Evolutionary conservation across 2,113 vertebrate genomes (phyloP).

Genomic region (Osmerus eperlanus): DNA sequence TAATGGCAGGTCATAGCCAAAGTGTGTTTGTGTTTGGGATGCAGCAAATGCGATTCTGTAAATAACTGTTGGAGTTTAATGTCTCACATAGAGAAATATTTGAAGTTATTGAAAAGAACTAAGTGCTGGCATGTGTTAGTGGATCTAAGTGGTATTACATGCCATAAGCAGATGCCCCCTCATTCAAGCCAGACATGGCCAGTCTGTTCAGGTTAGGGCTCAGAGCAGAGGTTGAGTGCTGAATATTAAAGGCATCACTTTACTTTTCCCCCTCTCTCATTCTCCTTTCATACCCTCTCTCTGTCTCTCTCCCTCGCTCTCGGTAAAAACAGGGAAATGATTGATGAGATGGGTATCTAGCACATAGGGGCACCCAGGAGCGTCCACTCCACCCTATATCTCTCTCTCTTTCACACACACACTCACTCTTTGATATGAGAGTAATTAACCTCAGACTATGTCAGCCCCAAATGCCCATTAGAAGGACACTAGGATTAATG

Average conservation of each 20-base stretch:
- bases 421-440: conserved; percentile 63
- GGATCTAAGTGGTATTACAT: conserved; percentile 11
- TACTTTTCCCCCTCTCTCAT: conserved; percentile 42
- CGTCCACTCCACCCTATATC: conserved; percentile 49
- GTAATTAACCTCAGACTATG: conserved; percentile 80
- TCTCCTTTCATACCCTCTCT: conserved; percentile 11
- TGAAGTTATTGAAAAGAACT: conserved; percentile 13
- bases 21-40: too few relatives aligned
- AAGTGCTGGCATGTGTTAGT: conserved; percentile 1
- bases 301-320: not conserved
- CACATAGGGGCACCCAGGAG: conserved; percentile 65
- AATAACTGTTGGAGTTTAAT: conserved; percentile 4
- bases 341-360: conserved; percentile 70
- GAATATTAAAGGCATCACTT: conserved; percentile 57
- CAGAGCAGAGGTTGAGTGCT: conserved; percentile 47
- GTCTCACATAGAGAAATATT: not conserved
- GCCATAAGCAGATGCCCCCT: conserved; percentile 26
- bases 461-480: conserved; percentile 73
- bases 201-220: conserved; percentile 58
- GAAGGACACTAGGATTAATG: conserved; percentile 79
- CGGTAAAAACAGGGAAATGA: conserved; percentile 59
- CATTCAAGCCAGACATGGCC: conserved; percentile 45
- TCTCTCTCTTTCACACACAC: conserved; percentile 26
- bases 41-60: not conserved
- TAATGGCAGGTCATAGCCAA: conserved; percentile 35